Evolutionary conservation across 1,140 invertebrate genomes (phyloP), one percentile per base, ranked within the genome.

Genomic region (Heliconius congener): DNA sequence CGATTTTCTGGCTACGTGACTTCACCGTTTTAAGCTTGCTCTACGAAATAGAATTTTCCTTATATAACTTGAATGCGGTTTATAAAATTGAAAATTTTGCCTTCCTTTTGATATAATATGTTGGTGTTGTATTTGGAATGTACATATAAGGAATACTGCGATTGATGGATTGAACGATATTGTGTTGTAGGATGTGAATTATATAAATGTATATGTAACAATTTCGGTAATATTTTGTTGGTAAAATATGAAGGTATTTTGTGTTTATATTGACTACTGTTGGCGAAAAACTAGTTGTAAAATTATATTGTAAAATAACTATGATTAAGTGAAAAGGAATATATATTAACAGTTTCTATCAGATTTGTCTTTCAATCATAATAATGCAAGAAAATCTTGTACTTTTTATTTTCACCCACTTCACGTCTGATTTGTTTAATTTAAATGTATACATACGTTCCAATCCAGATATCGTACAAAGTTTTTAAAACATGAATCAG

Each of bases 1-100:
- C 83, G 81, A 87, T 88, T 88, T 88, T 83, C 84, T 83, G 79
- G 79, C 8, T 79, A 88, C 87, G 87, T 88, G 87, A 81, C 84
- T 84, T 72, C 78, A 71, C 30, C 79, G 79, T 76, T 84, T 81
- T 81, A 81, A 82, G 82, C 37, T 81, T 79, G 79, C 52, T 79
- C 66, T 74, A 42, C 72, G 74, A 73, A 73, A 78, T 78, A 77
- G 77, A 81, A 84, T 81, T 83, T 80, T 80, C 74, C 77, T 73
- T 73, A 52, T 78, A 82, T 78, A 75, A 71, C 30, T 46, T 46
- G 13, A 46, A 46, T 55, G 72, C 57, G 72, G 73, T 76, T 78
- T 83, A 76, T 83, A 78, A 78, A 83, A 81, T 77, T 78, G 78
- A 77, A 50, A 39, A n/a, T 74, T 60, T 79, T 60, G 42, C 73